Conservation (phyloP, 2,113 vertebrate genomes). For the Dipodomys stephensi region DNA sequence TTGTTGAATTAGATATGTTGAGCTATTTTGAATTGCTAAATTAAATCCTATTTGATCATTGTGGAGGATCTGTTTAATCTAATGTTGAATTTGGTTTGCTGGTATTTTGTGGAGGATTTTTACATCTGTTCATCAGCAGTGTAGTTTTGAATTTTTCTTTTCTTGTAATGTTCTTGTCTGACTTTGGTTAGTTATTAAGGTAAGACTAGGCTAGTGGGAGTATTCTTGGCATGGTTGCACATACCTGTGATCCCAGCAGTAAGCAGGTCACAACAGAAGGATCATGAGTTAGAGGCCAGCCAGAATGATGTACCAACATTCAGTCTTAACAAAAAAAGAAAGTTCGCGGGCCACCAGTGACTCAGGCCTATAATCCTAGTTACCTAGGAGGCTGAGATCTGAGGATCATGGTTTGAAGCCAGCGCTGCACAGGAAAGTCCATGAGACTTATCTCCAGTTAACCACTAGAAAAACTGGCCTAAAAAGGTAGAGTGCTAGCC, state of each 20-base stretch:
- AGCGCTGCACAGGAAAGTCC: no score
- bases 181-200: not conserved
- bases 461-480: no score
- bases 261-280: not conserved
- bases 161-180: not conserved
- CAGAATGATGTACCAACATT: not conserved
- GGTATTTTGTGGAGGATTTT: not conserved
- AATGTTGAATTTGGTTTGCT: not conserved
- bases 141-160: not conserved
- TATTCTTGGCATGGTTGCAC: not conserved
- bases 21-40: not conserved
- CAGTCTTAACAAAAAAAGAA: not conserved
- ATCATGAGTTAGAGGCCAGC: not conserved
- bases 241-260: not conserved
- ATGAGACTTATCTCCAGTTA: no score
- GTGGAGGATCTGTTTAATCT: not conserved
- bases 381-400: no score
- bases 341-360: no score
- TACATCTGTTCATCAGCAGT: not conserved
- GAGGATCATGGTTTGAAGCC: no score
- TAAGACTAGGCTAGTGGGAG: not conserved
- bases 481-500: no score
- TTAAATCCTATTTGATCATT: not conserved
- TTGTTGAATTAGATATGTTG: not conserved
- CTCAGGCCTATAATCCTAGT: no score